Evolutionary conservation across 2,888 invertebrate genomes (phyloP), one percentile per base, ranked within the genome.

Genomic region (Linyphia triangularis): DNA sequence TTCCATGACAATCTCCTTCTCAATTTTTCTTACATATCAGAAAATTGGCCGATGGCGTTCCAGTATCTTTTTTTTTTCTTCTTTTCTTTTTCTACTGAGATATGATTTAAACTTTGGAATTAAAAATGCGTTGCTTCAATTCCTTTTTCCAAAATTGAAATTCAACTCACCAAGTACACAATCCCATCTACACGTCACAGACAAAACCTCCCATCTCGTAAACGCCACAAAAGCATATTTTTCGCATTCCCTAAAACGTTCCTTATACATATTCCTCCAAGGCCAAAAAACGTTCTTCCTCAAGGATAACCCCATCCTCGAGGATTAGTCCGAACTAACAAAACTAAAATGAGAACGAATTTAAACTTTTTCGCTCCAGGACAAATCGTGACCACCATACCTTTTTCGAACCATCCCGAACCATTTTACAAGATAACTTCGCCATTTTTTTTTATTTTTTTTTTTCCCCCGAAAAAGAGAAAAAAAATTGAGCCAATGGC

Each of bases 351-450:
- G 63, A 28, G 67, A 79, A 79, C 78, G 67, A 79, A 79, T 79
- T 79, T 79, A 63, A 79, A 51, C 65, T 43, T 79, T 79, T 77
- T 61, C 78, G 65, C 78, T 79, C 43, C 51, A 40, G 63, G 77
- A 77, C 43, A 40, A 51, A 77, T 77, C 77, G 77, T 77, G 77
- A 77, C 77, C 30, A 30, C 63, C 77, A 77, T 77, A 77, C 77
- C 16, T 13, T 51, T n/a, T 22, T 73, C 59, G 19, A 26, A 10
- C 59, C n/a, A 43, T 37, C 59, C 75, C 22, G 77, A 33, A 16
- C 78, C 78, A 67, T 79, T 79, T 67, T 65, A 51, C 51, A 67
- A 79, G 78, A 79, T 79, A 65, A 63, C 61, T 67, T 51, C 24
- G 24, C 37, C n/a, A n/a, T n/a, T n/a, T n/a, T n/a, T n/a, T n/a